Evolutionary conservation across 2,113 vertebrate species (phyloP).

Genomic region (Trinectes maculatus): DNA sequence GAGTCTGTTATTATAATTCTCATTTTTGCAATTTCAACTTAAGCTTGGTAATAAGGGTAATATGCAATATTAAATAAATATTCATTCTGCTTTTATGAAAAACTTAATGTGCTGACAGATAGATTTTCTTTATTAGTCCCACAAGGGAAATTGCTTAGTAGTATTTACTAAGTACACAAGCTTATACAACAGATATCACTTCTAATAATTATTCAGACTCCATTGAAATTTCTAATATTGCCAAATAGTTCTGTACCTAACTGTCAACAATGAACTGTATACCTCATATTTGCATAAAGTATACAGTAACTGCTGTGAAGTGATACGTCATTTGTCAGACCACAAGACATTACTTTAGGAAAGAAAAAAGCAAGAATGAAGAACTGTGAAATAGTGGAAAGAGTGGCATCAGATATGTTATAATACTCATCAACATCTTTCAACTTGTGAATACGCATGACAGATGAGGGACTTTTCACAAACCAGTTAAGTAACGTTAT

Average conservation of each 20-base stretch:
- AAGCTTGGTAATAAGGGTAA: no score
- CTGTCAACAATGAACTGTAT: neutral
- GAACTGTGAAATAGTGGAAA: neutral
- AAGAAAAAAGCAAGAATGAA: neutral
- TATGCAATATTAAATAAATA: no score
- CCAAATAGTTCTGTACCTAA: neutral
- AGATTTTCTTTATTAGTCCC: no score
- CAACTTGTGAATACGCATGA: neutral
- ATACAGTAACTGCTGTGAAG: neutral
- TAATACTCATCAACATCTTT: neutral
- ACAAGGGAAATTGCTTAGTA: no score
- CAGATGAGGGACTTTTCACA: constrained; percentile 18
- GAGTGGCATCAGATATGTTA: neutral
- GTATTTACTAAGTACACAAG: no score
- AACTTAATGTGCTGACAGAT: no score
- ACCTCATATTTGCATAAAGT: neutral
- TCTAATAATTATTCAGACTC: neutral
- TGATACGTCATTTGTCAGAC: neutral
- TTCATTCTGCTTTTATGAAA: no score
- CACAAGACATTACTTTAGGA: neutral
- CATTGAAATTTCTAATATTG: neutral
- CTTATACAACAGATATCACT: neutral
- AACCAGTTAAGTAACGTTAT: constrained; percentile 59
- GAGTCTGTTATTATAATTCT: no score
- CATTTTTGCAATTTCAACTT: no score